Evolutionary conservation across 2,797 vertebrate genomes (phyloP).

Genomic region (Dermochelys coriacea): DNA sequence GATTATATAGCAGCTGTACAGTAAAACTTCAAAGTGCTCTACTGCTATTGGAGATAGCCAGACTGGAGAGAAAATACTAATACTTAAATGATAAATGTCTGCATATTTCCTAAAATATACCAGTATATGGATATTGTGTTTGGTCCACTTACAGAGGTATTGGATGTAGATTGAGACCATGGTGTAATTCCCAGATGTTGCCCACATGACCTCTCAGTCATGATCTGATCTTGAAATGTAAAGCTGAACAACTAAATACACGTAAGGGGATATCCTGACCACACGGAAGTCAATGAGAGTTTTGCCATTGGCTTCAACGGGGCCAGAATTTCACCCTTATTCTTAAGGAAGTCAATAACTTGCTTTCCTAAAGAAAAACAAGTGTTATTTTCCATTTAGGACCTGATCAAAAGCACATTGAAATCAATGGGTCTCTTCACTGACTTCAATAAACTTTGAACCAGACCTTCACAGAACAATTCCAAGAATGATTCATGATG

Average conservation of each 20-base stretch:
- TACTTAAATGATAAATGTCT: not conserved
- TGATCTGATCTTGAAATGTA: not conserved
- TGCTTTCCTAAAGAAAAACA: conserved; percentile 18
- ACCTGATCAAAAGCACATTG: not conserved
- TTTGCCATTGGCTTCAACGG: not conserved
- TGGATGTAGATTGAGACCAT: conserved; percentile 13
- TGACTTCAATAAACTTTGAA: conserved; percentile 27
- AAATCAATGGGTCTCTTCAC: not conserved
- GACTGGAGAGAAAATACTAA: not conserved
- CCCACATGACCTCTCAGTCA: not conserved
- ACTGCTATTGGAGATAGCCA: not conserved
- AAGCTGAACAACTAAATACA: not conserved
- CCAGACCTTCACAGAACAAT: not conserved
- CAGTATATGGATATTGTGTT: not conserved
- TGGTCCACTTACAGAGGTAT: not conserved
- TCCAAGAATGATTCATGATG: conserved; percentile 53
- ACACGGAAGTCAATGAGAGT: not conserved
- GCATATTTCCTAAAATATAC: conserved; percentile 19
- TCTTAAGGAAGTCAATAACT: not conserved
- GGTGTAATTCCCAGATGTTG: not conserved
- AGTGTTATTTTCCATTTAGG: not conserved
- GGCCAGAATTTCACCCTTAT: not conserved
- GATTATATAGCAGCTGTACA: not conserved
- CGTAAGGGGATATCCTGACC: not conserved
- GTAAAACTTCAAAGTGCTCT: not conserved